Base-by-base conservation (phyloP, 2,888 invertebrate genomes). In the Harmothoe impar region DNA sequence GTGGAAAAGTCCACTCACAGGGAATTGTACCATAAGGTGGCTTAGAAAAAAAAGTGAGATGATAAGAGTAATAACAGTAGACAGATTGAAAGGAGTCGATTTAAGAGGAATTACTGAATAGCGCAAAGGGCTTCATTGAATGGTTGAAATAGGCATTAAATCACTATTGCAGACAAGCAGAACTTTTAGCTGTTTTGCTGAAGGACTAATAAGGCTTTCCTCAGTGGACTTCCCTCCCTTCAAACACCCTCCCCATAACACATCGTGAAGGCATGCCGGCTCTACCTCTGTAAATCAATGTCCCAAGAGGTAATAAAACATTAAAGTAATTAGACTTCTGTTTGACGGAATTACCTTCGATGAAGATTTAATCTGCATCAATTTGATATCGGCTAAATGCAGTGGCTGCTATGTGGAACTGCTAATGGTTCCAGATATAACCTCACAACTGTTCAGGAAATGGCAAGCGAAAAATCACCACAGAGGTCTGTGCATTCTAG, bases 181-280 rank as follows among this genome's bases (percentile, higher is more conserved):
- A 72, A 72, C 15, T 17, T 25, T 72, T 15, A 17, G 72, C 72
- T 29, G n/a, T 29, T 15, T 72, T 72, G 15, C 20, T 62, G 25
- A 29, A 29, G 29, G 25, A 62, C n/a, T 72, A 72, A 72, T 62
- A 72, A 72, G 72, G 29, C 31, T 72, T 72, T 72, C 29, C 72
- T n/a, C 62, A 29, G 20, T 72, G 72, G 72, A 15, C 15, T 10
- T 43, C 10, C 43, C 43, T n/a, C 43, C 43, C 43, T 43, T 10
- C 43, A 43, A 7, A 43, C 10, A 43, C 43, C 43, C 10, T 3
- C 43, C 43, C 43, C 43, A 7, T 43, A 43, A 43, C 43, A 43
- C 43, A 29, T 72, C 17, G 29, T n/a, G 20, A 20, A 1, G n/a
- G 62, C 7, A 20, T 15, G 25, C 3, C 31, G 25, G 25, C 72